Conservation (phyloP, 2,888 invertebrate species). For the Galerucella nymphaeae region DNA sequence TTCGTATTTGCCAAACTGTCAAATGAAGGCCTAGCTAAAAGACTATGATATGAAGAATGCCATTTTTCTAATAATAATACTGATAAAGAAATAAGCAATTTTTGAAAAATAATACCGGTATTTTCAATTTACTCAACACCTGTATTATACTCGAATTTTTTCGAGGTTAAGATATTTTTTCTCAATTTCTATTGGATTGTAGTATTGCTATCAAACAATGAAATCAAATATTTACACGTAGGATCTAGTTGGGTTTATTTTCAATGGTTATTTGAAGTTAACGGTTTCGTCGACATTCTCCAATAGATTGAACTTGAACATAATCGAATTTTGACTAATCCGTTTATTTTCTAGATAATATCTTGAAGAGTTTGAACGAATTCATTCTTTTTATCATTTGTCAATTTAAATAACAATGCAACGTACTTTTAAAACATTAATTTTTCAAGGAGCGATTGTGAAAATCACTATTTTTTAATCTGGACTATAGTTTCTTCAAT, state of each 20-base stretch:
- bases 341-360: constrained; percentile 27
- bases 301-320: constrained; percentile 21
- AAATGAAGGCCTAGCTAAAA: too few relatives aligned
- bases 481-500: too few relatives aligned
- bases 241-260: constrained; percentile 15
- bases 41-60: too few relatives aligned
- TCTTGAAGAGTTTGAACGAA: constrained; percentile 20
- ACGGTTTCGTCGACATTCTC: constrained; percentile 28
- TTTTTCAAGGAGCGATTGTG: background rate
- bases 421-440: background rate
- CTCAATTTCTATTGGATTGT: background rate
- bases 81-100: too few relatives aligned
- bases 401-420: constrained; percentile 12
- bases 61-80: too few relatives aligned
- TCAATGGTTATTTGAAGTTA: constrained; percentile 24
- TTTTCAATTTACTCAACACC: too few relatives aligned
- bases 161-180: background rate
- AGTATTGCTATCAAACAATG: constrained; percentile 13
- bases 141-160: too few relatives aligned
- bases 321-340: constrained; percentile 30
- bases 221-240: constrained; percentile 20
- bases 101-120: too few relatives aligned
- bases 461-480: background rate
- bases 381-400: constrained; percentile 21
- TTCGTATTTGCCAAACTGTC: too few relatives aligned